A percentile compares a stretch with the other conserved stretches of the same genome.
Evolutionary conservation across 2,888 invertebrate genomes (phyloP).

Genomic region (Tillus elongatus): DNA sequence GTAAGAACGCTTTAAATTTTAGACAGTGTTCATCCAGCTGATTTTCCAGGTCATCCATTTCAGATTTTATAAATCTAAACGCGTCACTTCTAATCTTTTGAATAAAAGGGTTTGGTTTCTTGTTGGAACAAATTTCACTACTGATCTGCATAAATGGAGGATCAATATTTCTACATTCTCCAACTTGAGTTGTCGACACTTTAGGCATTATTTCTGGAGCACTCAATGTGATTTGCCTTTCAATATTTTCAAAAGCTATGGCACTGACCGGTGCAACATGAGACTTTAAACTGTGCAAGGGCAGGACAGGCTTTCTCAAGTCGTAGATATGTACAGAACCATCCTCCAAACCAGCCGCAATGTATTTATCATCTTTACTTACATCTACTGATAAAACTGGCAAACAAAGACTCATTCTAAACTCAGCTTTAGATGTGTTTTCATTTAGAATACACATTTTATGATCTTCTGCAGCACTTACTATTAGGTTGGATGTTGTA

Average conservation of each 20-base stretch:
- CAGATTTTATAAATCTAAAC: slow-evolving; percentile 22
- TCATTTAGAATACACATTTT: slow-evolving; percentile 32
- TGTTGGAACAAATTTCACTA: neutral
- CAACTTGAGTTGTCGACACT: too few relatives aligned
- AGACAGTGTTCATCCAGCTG: slow-evolving; percentile 30
- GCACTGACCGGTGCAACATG: slow-evolving; percentile 23
- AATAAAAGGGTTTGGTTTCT: neutral
- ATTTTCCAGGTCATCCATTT: slow-evolving; percentile 26
- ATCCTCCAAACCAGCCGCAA: slow-evolving; percentile 30
- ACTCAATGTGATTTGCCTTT: too few relatives aligned
- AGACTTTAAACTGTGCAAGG: slow-evolving; percentile 21
- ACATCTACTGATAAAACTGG: slow-evolving; percentile 30
- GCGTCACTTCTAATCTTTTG: slow-evolving; percentile 20
- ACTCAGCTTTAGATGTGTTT: slow-evolving; percentile 23
- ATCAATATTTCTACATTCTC: slow-evolving; percentile 5
- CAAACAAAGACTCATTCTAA: slow-evolving; percentile 29
- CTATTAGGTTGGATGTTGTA: slow-evolving; percentile 24
- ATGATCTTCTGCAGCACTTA: slow-evolving; percentile 31
- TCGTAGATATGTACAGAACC: slow-evolving; percentile 34
- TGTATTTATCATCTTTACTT: slow-evolving; percentile 26
- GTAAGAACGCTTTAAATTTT: slow-evolving; percentile 30
- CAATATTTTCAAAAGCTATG: slow-evolving; percentile 22
- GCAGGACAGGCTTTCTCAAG: slow-evolving; percentile 28
- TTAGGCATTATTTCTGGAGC: too few relatives aligned
- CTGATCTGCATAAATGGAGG: neutral